Percentiles rank a stretch among this genome's conserved stretches.
Conservation (phyloP, 2,888 invertebrate species). For the Troides oblongomaculatus region DNA sequence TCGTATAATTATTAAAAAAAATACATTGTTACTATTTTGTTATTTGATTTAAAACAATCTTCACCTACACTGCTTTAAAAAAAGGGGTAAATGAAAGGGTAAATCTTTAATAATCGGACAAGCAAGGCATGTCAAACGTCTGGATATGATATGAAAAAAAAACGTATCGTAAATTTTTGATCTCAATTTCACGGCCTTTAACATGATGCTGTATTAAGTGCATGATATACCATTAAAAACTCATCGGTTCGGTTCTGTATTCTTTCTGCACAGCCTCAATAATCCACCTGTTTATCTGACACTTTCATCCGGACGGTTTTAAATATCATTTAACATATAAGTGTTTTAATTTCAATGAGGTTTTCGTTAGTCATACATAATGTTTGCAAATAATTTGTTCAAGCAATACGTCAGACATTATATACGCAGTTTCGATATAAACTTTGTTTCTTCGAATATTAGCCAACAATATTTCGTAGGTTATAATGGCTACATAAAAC, state of each 20-base stretch:
- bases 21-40: slow-evolving; percentile 18
- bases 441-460: background rate
- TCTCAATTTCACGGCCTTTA: slow-evolving; percentile 26
- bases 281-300: background rate
- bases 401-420: background rate
- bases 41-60: slow-evolving; percentile 25
- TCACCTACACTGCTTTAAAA: slow-evolving; percentile 20
- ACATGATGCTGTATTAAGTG: slow-evolving; percentile 16
- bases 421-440: background rate
- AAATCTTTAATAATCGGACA: slow-evolving; percentile 31
- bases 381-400: background rate
- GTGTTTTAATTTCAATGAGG: background rate
- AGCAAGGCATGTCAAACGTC: slow-evolving; percentile 26
- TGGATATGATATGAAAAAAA: slow-evolving; percentile 26
- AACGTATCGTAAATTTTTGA: slow-evolving; percentile 21
- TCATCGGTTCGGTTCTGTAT: slow-evolving; percentile 7
- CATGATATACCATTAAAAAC: slow-evolving; percentile 16
- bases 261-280: slow-evolving; percentile 12
- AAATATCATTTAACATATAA: background rate
- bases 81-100: slow-evolving; percentile 19
- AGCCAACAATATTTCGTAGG: background rate
- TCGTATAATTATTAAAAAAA: slow-evolving; percentile 24
- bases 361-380: background rate
- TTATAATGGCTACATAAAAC: background rate
- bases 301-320: slow-evolving; percentile 2